Evolutionary conservation across 2,797 vertebrate species (phyloP).

Genomic region (Percopsis omiscomaycus): DNA sequence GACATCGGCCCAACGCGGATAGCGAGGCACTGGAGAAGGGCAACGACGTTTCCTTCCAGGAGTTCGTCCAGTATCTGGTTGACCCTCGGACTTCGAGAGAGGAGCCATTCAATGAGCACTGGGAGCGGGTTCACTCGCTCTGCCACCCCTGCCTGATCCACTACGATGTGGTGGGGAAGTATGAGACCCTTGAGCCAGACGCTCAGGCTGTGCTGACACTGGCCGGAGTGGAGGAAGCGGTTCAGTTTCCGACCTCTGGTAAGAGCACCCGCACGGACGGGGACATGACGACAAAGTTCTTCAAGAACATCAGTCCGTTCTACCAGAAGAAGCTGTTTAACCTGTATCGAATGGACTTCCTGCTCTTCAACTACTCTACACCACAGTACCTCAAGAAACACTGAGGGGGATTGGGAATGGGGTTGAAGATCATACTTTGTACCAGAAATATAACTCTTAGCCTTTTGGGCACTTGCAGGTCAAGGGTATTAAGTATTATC

Average conservation of each 20-base stretch:
- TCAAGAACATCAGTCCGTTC: constrained; percentile 87
- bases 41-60: constrained; percentile 85
- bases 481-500: not conserved
- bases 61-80: constrained; percentile 92
- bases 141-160: constrained; percentile 95
- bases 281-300: constrained; percentile 84
- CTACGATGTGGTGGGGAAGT: constrained; percentile 93
- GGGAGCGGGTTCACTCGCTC: constrained; percentile 92
- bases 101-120: constrained; percentile 94
- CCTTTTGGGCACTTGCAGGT: not conserved
- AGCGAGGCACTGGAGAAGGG: constrained; percentile 81
- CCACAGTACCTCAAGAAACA: constrained; percentile 85
- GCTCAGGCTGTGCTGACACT: constrained; percentile 85
- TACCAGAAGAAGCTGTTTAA: constrained; percentile 93
- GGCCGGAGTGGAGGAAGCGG: constrained; percentile 70
- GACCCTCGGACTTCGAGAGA: constrained; percentile 88
- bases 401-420: constrained; percentile 53
- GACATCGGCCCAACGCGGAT: constrained; percentile 79
- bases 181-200: constrained; percentile 89
- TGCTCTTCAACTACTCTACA: constrained; percentile 94
- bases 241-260: constrained; percentile 84
- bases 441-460: not conserved
- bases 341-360: constrained; percentile 94
- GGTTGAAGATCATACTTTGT: not conserved
- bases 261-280: constrained; percentile 81